phyloP scores from a whole-genome alignment of 2,888 invertebrate species.

The Theristus sp. region DNA sequence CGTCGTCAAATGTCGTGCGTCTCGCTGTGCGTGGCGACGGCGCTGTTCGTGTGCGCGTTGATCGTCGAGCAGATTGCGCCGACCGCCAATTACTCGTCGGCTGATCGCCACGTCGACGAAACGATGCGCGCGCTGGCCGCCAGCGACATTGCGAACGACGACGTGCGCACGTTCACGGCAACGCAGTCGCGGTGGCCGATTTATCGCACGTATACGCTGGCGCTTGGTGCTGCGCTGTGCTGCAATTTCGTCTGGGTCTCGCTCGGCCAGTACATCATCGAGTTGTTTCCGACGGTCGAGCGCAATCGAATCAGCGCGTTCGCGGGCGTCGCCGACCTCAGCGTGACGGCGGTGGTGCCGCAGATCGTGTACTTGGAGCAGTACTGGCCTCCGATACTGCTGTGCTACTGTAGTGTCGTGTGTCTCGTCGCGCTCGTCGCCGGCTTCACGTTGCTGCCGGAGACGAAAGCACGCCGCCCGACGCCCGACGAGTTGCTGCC shows the following conservation, averaged over 20 bases:
- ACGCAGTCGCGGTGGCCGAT: background rate
- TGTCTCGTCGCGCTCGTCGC: background rate
- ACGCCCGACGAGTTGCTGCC: background rate
- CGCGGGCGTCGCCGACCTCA: background rate
- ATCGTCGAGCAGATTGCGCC: background rate
- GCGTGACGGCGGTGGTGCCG: background rate
- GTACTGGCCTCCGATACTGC: background rate
- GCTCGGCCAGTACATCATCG: conserved; percentile 4
- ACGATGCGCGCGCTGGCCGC: background rate
- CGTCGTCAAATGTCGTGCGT: background rate
- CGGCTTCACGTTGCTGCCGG: background rate
- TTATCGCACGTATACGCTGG: background rate
- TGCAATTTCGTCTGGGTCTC: conserved; percentile 1
- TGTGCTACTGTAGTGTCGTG: background rate
- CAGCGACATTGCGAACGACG: too few relatives aligned
- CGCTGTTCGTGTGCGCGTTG: background rate
- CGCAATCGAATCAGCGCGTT: conserved; percentile 1
- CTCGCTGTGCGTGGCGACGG: background rate
- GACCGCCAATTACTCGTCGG: too few relatives aligned
- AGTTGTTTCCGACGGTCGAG: conserved; percentile 5
- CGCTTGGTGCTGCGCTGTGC: background rate
- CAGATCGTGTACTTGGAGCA: conserved; percentile 2
- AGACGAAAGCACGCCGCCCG: background rate
- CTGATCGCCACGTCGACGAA: background rate
- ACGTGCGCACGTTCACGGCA: too few relatives aligned